These are phyloP conservation scores for Bombyx mandarina DNA, from an alignment of 1,140 invertebrate genomes.

Conservation along the genomic window DNA sequence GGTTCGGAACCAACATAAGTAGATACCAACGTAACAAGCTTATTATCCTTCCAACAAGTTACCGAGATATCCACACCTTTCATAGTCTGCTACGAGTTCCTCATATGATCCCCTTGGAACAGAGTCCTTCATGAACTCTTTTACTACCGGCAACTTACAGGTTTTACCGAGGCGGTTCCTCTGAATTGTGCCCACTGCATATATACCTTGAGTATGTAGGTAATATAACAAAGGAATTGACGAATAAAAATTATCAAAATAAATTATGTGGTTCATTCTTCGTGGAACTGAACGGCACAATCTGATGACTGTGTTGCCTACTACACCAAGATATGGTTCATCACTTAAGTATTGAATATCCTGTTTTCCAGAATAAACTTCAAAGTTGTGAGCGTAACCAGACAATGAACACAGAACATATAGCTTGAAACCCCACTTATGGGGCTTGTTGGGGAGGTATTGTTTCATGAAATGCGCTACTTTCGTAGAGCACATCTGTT, in stretches of 20 bases:
- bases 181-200: conserved; percentile 23
- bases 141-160: conserved; percentile 21
- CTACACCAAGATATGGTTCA: conserved; percentile 22
- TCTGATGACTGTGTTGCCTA: conserved; percentile 21
- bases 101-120: conserved; percentile 19
- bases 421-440: conserved; percentile 24
- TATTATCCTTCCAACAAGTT: conserved; percentile 21
- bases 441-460: conserved; percentile 37
- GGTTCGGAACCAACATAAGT: conserved; percentile 17
- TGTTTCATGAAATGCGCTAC: conserved; percentile 31
- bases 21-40: conserved; percentile 13
- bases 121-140: conserved; percentile 20
- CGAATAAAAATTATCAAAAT: conserved; percentile 26
- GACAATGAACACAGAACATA: conserved; percentile 14
- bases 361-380: conserved; percentile 22
- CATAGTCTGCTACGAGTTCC: conserved; percentile 15
- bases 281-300: conserved; percentile 23
- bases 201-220: conserved; percentile 18
- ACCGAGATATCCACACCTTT: conserved; percentile 19
- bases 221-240: conserved; percentile 21
- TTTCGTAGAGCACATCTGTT: conserved; percentile 42
- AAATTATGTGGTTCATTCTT: conserved; percentile 37
- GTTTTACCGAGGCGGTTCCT: conserved; percentile 19
- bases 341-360: conserved; percentile 6
- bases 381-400: conserved; percentile 21